Conservation (phyloP, 1,140 invertebrate species). For the Cyphomyrmex costatus region DNA sequence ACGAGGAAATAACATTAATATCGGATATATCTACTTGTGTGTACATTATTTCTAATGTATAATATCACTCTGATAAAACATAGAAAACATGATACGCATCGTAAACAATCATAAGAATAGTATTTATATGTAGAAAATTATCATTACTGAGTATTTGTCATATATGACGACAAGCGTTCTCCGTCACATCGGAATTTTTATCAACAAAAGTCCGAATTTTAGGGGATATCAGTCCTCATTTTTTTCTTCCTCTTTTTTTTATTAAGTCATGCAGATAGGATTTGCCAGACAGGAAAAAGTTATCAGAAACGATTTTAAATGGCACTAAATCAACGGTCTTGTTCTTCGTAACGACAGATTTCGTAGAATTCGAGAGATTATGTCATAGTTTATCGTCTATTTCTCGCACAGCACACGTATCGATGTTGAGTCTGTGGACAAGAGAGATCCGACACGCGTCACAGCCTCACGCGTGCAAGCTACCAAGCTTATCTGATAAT, state of each 20-base stretch:
- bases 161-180: conserved; percentile 48
- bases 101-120: too few relatives aligned
- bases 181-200: conserved; percentile 57
- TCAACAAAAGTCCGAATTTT: conserved; percentile 44
- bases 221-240: conserved; percentile 55
- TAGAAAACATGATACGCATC: background rate
- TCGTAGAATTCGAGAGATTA: conserved; percentile 47
- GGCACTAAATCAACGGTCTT: background rate
- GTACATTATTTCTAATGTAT: background rate
- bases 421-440: conserved; percentile 45
- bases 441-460: conserved; percentile 36
- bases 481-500: conserved; percentile 34
- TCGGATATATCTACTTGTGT: conserved; percentile 27
- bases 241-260: conserved; percentile 13
- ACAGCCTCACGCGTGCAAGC: conserved; percentile 27
- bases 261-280: background rate
- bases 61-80: conserved; percentile 16
- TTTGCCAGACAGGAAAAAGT: background rate
- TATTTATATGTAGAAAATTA: conserved; percentile 35
- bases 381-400: conserved; percentile 36
- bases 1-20: conserved; percentile 51
- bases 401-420: conserved; percentile 21
- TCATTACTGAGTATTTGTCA: conserved; percentile 12
- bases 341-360: background rate
- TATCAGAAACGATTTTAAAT: background rate